phyloP scores from a whole-genome alignment of 2,113 vertebrate species.

The Lipotes vexillifer region DNA sequence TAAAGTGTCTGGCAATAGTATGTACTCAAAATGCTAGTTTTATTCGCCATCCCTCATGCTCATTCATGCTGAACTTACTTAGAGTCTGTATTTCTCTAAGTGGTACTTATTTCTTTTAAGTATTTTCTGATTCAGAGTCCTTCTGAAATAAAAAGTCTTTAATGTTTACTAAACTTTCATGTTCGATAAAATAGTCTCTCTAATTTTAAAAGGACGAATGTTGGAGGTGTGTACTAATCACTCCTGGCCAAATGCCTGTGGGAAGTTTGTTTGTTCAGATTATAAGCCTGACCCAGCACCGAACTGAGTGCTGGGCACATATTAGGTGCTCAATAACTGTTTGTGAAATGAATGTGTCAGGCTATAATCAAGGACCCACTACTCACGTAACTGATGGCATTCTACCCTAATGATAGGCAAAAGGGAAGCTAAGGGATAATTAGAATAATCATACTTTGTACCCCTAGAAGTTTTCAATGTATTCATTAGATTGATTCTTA shows the following conservation, averaged over 20 bases:
- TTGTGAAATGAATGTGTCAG: constrained; percentile 53
- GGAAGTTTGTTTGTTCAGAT: constrained; percentile 48
- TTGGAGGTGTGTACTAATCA: not conserved
- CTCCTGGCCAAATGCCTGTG: not conserved
- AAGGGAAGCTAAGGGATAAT: constrained; percentile 39
- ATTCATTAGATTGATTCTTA: not conserved
- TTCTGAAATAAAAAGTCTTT: constrained; percentile 52
- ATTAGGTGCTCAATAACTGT: constrained; percentile 50
- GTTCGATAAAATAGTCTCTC: constrained; percentile 45
- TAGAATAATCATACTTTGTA: not conserved
- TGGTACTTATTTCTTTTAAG: constrained; percentile 25
- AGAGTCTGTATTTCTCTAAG: not conserved
- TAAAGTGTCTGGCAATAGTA: not conserved
- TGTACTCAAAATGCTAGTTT: not conserved
- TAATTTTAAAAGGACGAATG: constrained; percentile 42
- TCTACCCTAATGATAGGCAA: constrained; percentile 23
- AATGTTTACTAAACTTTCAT: constrained; percentile 59
- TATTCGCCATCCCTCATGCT: not conserved
- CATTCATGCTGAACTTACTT: not conserved
- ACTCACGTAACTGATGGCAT: not conserved
- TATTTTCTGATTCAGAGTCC: constrained; percentile 47
- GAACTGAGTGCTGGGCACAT: not conserved
- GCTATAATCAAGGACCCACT: constrained; percentile 46
- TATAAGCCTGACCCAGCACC: constrained; percentile 40
- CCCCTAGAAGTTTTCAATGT: not conserved